Base-by-base conservation (phyloP, 2,888 invertebrate genomes). In the Pristionchus fissidentatus region DNA sequence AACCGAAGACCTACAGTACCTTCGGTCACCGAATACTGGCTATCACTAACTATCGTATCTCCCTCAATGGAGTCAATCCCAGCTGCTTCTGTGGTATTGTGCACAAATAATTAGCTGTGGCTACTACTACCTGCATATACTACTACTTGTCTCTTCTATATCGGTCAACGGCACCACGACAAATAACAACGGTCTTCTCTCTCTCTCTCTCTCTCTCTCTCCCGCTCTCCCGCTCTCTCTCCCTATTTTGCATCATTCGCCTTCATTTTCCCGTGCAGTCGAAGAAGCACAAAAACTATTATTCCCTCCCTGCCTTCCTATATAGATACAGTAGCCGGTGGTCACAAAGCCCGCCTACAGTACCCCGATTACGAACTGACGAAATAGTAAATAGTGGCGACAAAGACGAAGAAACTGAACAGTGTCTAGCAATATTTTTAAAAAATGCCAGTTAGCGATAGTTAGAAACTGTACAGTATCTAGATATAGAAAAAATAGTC, bases 141-240 rank as follows among this genome's bases (percentile, higher is more conserved):
- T n/a, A n/a, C n/a, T n/a, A n/a, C 57, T 15, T 29, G 57, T 1
- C 60, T 29, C 29, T 32, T 3, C 29, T 32, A 60, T 32, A 60
- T 60, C 32, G 60, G 60, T 60, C 60, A 60, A 32, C 22, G 0
- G 60, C 60, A 66, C 22, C 10, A 66, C n/a, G 66, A 35, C 66
- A 66, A 66, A 66, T 66, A 66, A 66, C 66, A 66, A 66, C 66
- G 62, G 62, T 62, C 62, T 62, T 38, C 38, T 38, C 19, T 5
- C 60, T 62, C 66, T 19, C 38, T 4, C 4, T n/a, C 66, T 38
- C 22, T 38, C 38, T 66, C 38, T 66, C 38, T 38, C 19, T 66
- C 66, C 38, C 35, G 7, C 57, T 2, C 57, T 32, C 10, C 60
- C 60, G 29, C n/a, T n/a, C n/a, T 32, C 60, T 32, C 29, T 60